These are phyloP conservation scores for Apostichopus japonicus DNA, from an alignment of 35 echinoderm and acorn worm species.

Conservation along the genomic window DNA sequence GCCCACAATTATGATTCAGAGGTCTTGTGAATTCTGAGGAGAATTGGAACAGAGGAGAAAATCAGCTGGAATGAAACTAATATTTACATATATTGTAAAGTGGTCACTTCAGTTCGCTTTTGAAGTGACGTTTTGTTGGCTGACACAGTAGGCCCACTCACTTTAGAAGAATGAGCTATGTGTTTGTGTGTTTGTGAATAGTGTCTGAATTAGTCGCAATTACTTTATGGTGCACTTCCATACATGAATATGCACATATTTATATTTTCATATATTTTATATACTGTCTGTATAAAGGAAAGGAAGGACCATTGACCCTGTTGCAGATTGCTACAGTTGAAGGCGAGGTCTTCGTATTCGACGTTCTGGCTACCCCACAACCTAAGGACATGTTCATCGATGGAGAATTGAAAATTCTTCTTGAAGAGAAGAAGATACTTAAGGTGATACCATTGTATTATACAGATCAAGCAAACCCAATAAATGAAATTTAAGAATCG, in stretches of 20 bases:
- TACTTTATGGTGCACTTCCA: not conserved
- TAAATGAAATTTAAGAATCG: too few species aligned
- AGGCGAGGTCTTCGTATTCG: slow-evolving; percentile 39
- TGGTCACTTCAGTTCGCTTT: not conserved
- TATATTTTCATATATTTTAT: not conserved
- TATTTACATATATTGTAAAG: not conserved
- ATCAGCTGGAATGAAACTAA: too few species aligned
- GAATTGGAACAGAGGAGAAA: too few species aligned
- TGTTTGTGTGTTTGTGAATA: not conserved
- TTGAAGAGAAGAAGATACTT: slow-evolving; percentile 24
- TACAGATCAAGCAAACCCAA: too few species aligned
- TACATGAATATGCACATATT: not conserved
- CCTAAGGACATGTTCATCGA: slow-evolving; percentile 18
- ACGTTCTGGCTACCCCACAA: slow-evolving; percentile 36
- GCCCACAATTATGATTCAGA: too few species aligned
- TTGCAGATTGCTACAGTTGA: slow-evolving; percentile 44
- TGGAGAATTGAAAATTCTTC: slow-evolving; percentile 44
- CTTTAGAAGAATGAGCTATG: not conserved
- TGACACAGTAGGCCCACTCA: not conserved
- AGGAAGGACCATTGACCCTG: slow-evolving; percentile 33
- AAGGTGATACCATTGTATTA: not conserved
- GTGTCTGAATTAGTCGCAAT: not conserved
- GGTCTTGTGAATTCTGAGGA: too few species aligned
- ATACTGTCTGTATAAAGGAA: not conserved
- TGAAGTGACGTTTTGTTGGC: not conserved